Percentiles rank a stretch among this genome's conserved stretches.
These are phyloP conservation scores for Melanotaenia nigrans DNA, from an alignment of 2,797 vertebrate species.

Conservation along the genomic window DNA sequence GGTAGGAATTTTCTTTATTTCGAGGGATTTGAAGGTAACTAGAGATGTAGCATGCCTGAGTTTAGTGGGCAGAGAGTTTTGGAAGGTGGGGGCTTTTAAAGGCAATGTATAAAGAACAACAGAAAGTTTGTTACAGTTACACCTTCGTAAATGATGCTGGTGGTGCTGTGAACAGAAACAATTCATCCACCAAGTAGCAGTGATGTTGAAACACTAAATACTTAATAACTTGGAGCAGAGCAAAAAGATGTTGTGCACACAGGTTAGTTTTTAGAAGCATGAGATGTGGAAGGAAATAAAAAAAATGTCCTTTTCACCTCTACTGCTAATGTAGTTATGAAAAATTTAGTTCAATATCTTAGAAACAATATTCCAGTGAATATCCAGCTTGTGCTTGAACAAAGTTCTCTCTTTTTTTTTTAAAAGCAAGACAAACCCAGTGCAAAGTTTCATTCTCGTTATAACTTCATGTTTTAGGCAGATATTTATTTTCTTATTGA, in stretches of 20 bases:
- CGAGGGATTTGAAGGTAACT: no score
- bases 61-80: no score
- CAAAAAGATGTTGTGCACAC: not conserved
- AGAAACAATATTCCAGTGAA: not conserved
- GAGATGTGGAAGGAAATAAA: slow-evolving; percentile 8
- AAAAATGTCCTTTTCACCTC: not conserved
- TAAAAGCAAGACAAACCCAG: not conserved
- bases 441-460: slow-evolving; percentile 4
- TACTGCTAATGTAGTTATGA: not conserved
- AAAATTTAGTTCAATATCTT: slow-evolving; percentile 15
- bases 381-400: not conserved
- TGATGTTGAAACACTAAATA: slow-evolving; percentile 6
- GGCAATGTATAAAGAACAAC: slow-evolving; percentile 2
- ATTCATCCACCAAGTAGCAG: slow-evolving; percentile 16
- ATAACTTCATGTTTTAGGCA: slow-evolving; percentile 11
- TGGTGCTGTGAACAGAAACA: not conserved
- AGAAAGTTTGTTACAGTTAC: slow-evolving; percentile 1
- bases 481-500: slow-evolving; percentile 24
- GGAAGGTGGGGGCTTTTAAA: slow-evolving; percentile 1
- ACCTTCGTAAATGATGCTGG: not conserved
- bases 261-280: slow-evolving; percentile 10
- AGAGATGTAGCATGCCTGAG: no score
- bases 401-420: not conserved
- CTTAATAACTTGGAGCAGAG: slow-evolving; percentile 3
- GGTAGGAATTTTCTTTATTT: no score